A percentile compares a stretch with the other conserved stretches of the same genome.
These are phyloP conservation scores for Heteractis magnifica DNA, from an alignment of 92 coral and sea anemone genomes.

Conservation along the genomic window DNA sequence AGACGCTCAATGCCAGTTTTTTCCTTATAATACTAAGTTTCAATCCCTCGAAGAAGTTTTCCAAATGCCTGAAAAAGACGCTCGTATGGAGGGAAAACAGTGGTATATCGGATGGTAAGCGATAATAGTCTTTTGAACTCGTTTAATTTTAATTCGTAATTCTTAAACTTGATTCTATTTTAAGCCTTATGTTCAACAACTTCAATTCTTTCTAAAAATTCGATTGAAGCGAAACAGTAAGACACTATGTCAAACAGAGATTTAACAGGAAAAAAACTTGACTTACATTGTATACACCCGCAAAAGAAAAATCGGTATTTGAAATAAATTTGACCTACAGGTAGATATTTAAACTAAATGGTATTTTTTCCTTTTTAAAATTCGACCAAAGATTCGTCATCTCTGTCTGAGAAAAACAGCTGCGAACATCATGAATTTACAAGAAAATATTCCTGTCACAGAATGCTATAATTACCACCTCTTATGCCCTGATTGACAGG, in stretches of 20 bases:
- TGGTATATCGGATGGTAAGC: constrained; percentile 99
- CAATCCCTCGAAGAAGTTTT: constrained; percentile 78
- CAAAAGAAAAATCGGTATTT: no score
- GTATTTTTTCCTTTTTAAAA: no score
- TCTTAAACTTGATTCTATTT: not conserved
- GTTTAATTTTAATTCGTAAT: not conserved
- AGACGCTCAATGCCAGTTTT: constrained; percentile 86
- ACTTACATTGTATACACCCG: no score
- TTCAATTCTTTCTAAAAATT: no score
- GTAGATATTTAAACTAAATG: no score
- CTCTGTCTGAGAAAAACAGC: not conserved
- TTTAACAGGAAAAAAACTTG: no score
- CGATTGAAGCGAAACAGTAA: no score
- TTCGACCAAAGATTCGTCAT: not conserved
- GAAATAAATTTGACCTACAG: no score
- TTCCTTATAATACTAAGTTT: constrained; percentile 82
- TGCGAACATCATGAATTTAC: not conserved
- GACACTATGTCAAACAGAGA: no score
- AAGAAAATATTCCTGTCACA: constrained; percentile 10
- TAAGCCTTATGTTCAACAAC: no score
- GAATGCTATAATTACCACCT: not conserved
- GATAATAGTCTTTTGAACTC: not conserved
- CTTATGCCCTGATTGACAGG: not conserved
- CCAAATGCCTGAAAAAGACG: constrained; percentile 84
- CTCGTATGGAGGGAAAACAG: constrained; percentile 86